Percentiles rank a stretch among this genome's conserved stretches.
Conservation (phyloP, 2,113 vertebrate species). For the Plecturocebus donacophilus region DNA sequence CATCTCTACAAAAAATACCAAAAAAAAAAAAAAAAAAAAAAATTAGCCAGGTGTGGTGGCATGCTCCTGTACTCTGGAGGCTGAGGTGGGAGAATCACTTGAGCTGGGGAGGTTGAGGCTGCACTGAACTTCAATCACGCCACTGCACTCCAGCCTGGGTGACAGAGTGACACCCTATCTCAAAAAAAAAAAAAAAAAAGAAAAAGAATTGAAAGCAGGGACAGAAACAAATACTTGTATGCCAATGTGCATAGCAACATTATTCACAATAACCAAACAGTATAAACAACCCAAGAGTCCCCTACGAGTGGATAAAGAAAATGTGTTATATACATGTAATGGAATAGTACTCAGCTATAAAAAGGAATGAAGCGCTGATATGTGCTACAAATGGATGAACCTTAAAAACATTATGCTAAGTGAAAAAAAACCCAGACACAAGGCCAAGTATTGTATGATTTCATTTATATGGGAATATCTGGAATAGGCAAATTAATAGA, state of each 20-base stretch:
- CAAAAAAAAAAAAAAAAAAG: no score
- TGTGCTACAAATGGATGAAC: neutral
- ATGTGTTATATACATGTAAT: neutral
- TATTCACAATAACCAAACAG: neutral
- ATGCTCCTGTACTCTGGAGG: no score
- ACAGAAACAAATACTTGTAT: neutral
- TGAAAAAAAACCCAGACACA: neutral
- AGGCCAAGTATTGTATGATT: neutral
- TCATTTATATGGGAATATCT: neutral
- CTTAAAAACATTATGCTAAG: neutral
- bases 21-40: no score
- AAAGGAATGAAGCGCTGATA: neutral
- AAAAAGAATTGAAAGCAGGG: neutral
- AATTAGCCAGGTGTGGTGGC: no score
- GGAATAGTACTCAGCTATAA: neutral
- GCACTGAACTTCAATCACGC: no score
- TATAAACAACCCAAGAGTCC: neutral
- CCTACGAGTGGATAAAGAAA: neutral
- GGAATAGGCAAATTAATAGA: neutral
- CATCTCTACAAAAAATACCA: no score
- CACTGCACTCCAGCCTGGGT: no score
- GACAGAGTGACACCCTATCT: no score
- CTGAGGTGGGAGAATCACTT: no score
- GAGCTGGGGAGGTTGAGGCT: no score
- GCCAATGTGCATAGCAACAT: neutral